Percentiles rank a stretch among this genome's conserved stretches.
These are phyloP conservation scores for Agelaius phoeniceus DNA, from an alignment of 2,113 vertebrate genomes.

Conservation along the genomic window DNA sequence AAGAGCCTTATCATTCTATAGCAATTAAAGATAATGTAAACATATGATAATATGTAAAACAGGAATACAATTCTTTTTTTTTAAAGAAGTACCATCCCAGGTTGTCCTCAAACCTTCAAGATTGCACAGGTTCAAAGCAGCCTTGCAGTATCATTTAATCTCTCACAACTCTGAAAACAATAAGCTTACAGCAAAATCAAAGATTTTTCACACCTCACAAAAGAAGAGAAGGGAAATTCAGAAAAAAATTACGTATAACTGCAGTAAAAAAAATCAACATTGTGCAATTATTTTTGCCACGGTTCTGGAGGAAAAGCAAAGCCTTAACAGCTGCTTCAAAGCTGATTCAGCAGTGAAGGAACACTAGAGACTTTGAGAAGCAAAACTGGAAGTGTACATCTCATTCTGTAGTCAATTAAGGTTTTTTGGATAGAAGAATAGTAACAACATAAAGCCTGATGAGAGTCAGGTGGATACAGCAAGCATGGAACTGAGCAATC, in stretches of 20 bases:
- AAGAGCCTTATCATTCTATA: background rate
- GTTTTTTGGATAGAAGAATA: background rate
- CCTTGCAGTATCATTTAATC: background rate
- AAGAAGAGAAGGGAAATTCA: background rate
- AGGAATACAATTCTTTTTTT: background rate
- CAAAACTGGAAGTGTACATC: background rate
- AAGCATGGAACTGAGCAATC: background rate
- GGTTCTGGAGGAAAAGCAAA: background rate
- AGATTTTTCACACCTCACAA: background rate
- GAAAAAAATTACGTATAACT: background rate
- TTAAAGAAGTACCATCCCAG: accelerated
- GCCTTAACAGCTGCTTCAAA: slow-evolving; percentile 17
- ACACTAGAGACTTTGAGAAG: background rate
- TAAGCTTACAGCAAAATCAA: background rate
- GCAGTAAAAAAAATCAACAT: background rate
- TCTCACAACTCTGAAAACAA: background rate
- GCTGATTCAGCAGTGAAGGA: slow-evolving; percentile 24
- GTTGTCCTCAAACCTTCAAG: background rate
- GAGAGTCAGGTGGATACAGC: background rate
- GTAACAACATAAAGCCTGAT: background rate
- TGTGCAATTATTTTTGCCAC: background rate
- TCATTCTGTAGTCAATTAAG: background rate
- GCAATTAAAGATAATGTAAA: background rate
- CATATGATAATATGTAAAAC: background rate
- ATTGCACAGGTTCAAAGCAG: background rate